These are phyloP conservation scores for Aquatica leii DNA, from an alignment of 2,888 invertebrate species.

Conservation along the genomic window DNA sequence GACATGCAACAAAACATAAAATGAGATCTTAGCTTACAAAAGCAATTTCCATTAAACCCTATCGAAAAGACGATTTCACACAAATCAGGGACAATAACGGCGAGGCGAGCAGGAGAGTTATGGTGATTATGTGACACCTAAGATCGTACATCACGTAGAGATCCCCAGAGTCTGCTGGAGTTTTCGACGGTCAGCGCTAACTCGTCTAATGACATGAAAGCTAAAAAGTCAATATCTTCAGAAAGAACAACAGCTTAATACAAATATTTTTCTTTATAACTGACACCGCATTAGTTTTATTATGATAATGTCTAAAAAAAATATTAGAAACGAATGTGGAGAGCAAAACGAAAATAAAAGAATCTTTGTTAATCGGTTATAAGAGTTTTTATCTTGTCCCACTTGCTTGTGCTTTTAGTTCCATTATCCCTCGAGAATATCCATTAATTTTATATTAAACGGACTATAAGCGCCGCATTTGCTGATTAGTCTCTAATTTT, in stretches of 20 bases:
- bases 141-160: constrained; percentile 41
- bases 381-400: constrained; percentile 12
- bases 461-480: constrained; percentile 24
- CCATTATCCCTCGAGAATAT: constrained; percentile 21
- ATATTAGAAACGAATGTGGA: neutral
- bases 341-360: neutral
- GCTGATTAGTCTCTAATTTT: constrained; percentile 33
- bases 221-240: constrained; percentile 20
- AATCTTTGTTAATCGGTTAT: constrained; percentile 19
- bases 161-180: constrained; percentile 24
- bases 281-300: neutral
- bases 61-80: constrained; percentile 36
- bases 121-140: constrained; percentile 48
- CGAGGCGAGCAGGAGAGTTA: constrained; percentile 44
- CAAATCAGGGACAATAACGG: constrained; percentile 35
- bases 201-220: constrained; percentile 26
- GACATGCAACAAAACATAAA: constrained; percentile 24
- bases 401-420: constrained; percentile 9
- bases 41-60: constrained; percentile 35
- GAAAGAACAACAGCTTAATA: constrained; percentile 22
- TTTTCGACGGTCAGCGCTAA: constrained; percentile 30
- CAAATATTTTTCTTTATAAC: constrained; percentile 11
- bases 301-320: neutral
- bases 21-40: constrained; percentile 24
- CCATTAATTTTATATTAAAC: constrained; percentile 26